Conservation (phyloP, 2,113 vertebrate species). For the Pelecanus crispus region DNA sequence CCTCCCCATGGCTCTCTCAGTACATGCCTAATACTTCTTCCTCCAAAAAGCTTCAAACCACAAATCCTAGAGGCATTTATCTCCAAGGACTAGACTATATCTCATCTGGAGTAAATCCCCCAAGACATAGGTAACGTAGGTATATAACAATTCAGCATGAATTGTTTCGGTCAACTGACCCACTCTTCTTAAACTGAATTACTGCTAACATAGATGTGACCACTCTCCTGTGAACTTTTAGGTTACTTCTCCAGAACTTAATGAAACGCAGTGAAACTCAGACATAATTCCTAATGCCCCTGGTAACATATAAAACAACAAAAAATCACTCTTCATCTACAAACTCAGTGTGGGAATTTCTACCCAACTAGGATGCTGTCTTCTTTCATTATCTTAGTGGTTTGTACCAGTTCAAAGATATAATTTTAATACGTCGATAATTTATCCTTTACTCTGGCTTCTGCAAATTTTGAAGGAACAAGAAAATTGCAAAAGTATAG, state of each 20-base stretch:
- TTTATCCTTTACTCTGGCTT: not conserved
- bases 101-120: not conserved
- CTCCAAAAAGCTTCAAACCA: not conserved
- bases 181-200: not conserved
- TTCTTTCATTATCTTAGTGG: not conserved
- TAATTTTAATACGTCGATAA: not conserved
- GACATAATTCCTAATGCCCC: not conserved
- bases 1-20: not conserved
- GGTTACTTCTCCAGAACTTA: not conserved
- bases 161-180: not conserved
- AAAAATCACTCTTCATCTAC: not conserved
- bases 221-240: not conserved
- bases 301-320: not conserved
- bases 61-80: not conserved
- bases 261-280: not conserved
- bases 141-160: not conserved
- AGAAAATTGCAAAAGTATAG: not conserved
- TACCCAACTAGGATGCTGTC: not conserved
- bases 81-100: not conserved
- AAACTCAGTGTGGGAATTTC: not conserved
- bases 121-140: not conserved
- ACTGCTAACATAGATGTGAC: not conserved
- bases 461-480: not conserved
- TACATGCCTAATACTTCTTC: not conserved
- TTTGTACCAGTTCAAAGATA: not conserved